Base-by-base conservation (phyloP, 2,113 vertebrate species). In the Microcebus tavaratra region DNA sequence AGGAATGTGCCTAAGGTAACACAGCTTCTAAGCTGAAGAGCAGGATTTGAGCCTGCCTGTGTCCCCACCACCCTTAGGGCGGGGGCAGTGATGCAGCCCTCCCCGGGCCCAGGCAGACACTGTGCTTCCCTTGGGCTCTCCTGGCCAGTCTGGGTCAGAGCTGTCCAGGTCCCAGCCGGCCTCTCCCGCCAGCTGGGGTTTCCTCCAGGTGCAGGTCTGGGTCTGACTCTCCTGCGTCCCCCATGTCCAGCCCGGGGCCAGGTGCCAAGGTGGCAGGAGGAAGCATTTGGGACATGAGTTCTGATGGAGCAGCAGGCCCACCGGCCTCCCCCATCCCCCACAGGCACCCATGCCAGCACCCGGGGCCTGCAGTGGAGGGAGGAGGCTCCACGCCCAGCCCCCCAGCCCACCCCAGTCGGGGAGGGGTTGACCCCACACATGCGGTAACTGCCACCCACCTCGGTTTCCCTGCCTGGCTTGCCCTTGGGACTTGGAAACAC, bases 1-100 rank as follows among this genome's bases (percentile, higher is more conserved):
- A 36, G 63, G 76, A 34, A 36, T 0, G 15, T 9, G 1, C 42
- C 59, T 17, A 45, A 12, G 50, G 67, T 34, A 84, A 83, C 23
- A 4, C 63, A 75, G 21, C 42, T 42, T 10, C 57, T 5, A 3
- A 59, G 59, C 7, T 3, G 45, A 34, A n/a, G 85, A 55, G 39
- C 50, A 11, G 70, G n/a, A 17, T 36, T 20, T 15, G 34, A 78
- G 70, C 31, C 61, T 94, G 65, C 50, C 45, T 11, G 27, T 1
- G 7, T 55, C 1, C 42, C 53, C 27, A 21, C 63, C 53, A 20
- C 25, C 27, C n/a, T 1, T 6, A 73, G 92, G 23, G 53, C 31
- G 10, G 3, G 1, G 55, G 42, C 27, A 2, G 27, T 10, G 27
- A 29, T 2, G 23, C 9, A 34, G 14, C 29, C 55, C 9, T 0